phyloP scores from a whole-genome alignment of 1,140 invertebrate genomes.

The Zaprionus capensis region DNA sequence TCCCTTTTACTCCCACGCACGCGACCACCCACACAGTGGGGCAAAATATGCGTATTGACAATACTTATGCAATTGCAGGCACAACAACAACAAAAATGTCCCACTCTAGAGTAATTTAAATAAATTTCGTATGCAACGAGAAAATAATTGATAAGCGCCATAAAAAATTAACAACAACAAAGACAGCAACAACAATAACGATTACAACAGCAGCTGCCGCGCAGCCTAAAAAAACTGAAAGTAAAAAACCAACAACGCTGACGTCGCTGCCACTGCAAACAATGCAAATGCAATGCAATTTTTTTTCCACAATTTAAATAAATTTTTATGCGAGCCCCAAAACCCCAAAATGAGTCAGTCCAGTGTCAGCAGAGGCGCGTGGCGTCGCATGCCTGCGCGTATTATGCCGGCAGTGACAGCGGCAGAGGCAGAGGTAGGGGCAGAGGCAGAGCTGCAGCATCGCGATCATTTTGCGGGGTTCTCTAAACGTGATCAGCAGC shows the following conservation, averaged over 20 bases:
- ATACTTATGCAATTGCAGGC: conserved; percentile 72
- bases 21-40: conserved; percentile 21
- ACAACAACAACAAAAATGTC: conserved; percentile 13
- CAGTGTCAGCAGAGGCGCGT: conserved; percentile 39
- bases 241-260: conserved; percentile 13
- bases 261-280: conserved; percentile 20
- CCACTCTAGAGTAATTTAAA: conserved; percentile 56
- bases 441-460: conserved; percentile 13
- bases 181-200: conserved; percentile 6
- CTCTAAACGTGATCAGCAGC: conserved; percentile 28
- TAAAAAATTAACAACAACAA: conserved; percentile 38
- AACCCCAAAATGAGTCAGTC: conserved; percentile 69
- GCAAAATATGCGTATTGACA: conserved; percentile 45
- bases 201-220: conserved; percentile 2
- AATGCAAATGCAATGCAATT: conserved; percentile 58
- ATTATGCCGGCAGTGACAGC: conserved; percentile 21
- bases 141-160: conserved; percentile 75
- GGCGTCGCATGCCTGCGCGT: conserved; percentile 46
- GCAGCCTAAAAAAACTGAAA: background rate
- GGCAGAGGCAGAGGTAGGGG: conserved; percentile 17
- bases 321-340: conserved; percentile 47
- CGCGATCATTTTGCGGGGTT: conserved; percentile 12
- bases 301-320: conserved; percentile 64
- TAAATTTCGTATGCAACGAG: conserved; percentile 61
- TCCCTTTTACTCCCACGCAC: conserved; percentile 8